Base-by-base conservation (phyloP, 2,888 invertebrate species). In the Hydriomena furcata region DNA sequence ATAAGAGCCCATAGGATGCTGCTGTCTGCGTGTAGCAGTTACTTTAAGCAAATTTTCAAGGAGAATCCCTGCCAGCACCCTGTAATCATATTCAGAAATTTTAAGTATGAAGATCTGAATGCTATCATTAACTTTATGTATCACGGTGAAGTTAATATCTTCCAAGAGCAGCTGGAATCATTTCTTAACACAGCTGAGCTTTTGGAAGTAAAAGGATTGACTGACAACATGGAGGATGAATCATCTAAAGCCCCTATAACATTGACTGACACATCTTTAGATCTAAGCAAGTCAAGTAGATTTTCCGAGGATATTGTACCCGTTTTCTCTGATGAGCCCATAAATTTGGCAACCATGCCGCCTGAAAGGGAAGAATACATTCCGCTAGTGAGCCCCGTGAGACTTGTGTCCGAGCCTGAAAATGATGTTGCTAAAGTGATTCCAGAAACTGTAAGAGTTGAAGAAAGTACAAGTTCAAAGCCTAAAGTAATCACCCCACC, bases 1-100 rank as follows among this genome's bases (percentile, higher is more conserved):
- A 94, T 97, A 60, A 94, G 94, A 70, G 96, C 96, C 27, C 97
- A 97, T 74, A 96, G 95, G 91, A 94, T 96, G 91, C 91, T 97
- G 41, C 88, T 97, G 12, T 95, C 96, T 0, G 96, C 96, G 4
- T 97, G 96, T 76, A 96, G 96, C 69, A 93, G 92, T 61, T 97
- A 96, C 76, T 96, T 97, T 73, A 92, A 91, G 61, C 92, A 93
- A 70, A 92, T 93, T 63, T 93, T 93, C 57, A 91, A 94, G 87
- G 95, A 95, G 77, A 95, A 95, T 76, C 95, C 95, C 31, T 95
- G 95, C 72, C 94, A 94, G 60, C 95, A 95, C 84, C 95, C 95
- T 56, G 94, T 95, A 46, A 94, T 95, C 61, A 95, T 95, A 81
- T 94, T 95, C 76, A 93, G 94, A 69, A 95, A 95, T 74, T 94